These are phyloP conservation scores for Neosilurus hyrtlii DNA, from an alignment of 2,797 vertebrate species.

Conservation along the genomic window DNA sequence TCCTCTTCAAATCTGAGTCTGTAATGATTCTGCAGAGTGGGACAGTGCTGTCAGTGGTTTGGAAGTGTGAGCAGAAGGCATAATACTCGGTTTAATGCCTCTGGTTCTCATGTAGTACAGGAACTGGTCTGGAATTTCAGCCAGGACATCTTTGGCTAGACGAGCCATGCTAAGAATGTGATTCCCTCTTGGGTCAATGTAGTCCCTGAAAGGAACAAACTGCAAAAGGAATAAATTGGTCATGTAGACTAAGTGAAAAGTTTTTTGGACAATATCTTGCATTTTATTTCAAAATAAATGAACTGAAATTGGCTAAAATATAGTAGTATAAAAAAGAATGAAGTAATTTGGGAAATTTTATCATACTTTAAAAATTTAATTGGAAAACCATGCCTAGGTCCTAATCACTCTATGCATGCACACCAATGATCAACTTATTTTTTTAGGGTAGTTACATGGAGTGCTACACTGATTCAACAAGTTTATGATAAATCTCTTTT, in stretches of 20 bases:
- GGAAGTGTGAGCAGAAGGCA: conserved; percentile 84
- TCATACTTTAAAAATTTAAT: background rate
- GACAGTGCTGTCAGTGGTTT: conserved; percentile 51
- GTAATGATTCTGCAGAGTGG: conserved; percentile 68
- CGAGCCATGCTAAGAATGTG: conserved; percentile 95
- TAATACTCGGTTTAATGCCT: conserved; percentile 90
- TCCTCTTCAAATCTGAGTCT: conserved; percentile 87
- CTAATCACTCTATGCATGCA: background rate
- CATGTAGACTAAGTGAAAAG: conserved; percentile 18
- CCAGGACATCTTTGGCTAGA: conserved; percentile 92
- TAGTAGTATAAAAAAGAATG: background rate
- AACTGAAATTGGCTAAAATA: background rate
- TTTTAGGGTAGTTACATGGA: no score
- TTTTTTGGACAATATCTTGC: no score
- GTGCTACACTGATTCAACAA: background rate
- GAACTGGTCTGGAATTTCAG: conserved; percentile 96
- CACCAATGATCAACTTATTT: background rate
- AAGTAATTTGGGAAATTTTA: background rate
- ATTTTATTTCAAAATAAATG: background rate
- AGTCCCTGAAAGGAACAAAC: conserved; percentile 98
- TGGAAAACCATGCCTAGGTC: background rate
- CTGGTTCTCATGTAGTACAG: conserved; percentile 94
- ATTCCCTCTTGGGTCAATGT: conserved; percentile 90
- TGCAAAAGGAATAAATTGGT: conserved; percentile 55
- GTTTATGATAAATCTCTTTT: conserved; percentile 16